These are phyloP conservation scores for Allacma fusca DNA, from an alignment of 2,888 invertebrate genomes.

Conservation along the genomic window DNA sequence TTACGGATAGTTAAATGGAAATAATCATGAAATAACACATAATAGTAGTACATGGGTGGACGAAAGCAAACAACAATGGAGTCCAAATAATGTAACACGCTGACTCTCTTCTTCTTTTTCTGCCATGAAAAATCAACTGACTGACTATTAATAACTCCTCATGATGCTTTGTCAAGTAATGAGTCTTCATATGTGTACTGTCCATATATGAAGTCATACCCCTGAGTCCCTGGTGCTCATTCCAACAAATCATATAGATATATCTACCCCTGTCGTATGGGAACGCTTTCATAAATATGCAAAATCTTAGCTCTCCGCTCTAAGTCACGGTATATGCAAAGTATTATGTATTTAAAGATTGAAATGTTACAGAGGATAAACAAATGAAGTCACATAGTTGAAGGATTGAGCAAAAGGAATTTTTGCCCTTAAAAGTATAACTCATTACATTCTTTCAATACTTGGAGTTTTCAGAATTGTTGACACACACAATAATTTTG, in stretches of 20 bases:
- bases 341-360: neutral
- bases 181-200: neutral
- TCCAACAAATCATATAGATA: no score
- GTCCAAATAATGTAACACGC: slow-evolving; percentile 29
- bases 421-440: slow-evolving; percentile 25
- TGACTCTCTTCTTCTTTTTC: slow-evolving; percentile 18
- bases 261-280: no score
- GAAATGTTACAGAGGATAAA: neutral
- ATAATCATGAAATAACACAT: slow-evolving; percentile 24
- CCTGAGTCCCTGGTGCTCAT: no score
- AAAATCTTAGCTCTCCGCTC: no score
- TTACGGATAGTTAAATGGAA: neutral
- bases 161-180: slow-evolving; percentile 36
- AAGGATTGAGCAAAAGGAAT: slow-evolving; percentile 19
- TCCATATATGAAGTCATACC: neutral
- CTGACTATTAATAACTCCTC: slow-evolving; percentile 37
- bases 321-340: no score
- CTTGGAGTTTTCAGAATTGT: neutral
- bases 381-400: neutral
- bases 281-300: no score
- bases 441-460: neutral
- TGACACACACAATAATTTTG: neutral
- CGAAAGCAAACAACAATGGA: slow-evolving; percentile 39
- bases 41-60: slow-evolving; percentile 41
- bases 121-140: slow-evolving; percentile 33